Percentiles rank a stretch among this genome's conserved stretches.
phyloP scores from a whole-genome alignment of 2,113 vertebrate species.

The Phalacrocorax aristotelis region DNA sequence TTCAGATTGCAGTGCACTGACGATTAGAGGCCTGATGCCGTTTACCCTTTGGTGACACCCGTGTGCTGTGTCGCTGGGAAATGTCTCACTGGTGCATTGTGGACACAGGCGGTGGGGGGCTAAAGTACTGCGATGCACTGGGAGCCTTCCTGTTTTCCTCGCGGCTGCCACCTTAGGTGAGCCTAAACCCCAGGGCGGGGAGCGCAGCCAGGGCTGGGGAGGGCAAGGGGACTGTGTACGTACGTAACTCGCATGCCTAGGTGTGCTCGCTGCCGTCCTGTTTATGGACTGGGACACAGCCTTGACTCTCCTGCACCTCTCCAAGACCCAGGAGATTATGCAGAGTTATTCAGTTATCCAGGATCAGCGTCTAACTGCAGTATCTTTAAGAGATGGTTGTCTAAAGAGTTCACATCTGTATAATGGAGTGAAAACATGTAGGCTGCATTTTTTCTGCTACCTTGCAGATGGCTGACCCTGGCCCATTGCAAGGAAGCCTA shows the following conservation, averaged over 20 bases:
- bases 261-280: background rate
- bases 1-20: background rate
- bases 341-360: background rate
- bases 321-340: background rate
- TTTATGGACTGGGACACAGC: background rate
- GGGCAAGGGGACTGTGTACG: fast-evolving
- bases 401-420: background rate
- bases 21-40: background rate
- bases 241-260: fast-evolving
- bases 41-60: background rate
- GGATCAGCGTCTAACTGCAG: background rate
- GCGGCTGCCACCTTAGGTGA: background rate
- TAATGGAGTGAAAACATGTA: background rate
- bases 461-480: background rate
- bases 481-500: fast-evolving
- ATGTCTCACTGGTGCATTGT: background rate
- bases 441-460: background rate
- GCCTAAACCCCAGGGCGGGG: background rate
- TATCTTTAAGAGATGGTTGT: background rate
- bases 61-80: background rate
- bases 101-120: background rate
- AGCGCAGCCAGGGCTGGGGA: background rate
- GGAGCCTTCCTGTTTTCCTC: background rate
- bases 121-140: fast-evolving
- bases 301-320: background rate